Conservation (phyloP, 2,113 vertebrate genomes). For the Orthochromis malagaraziensis region DNA sequence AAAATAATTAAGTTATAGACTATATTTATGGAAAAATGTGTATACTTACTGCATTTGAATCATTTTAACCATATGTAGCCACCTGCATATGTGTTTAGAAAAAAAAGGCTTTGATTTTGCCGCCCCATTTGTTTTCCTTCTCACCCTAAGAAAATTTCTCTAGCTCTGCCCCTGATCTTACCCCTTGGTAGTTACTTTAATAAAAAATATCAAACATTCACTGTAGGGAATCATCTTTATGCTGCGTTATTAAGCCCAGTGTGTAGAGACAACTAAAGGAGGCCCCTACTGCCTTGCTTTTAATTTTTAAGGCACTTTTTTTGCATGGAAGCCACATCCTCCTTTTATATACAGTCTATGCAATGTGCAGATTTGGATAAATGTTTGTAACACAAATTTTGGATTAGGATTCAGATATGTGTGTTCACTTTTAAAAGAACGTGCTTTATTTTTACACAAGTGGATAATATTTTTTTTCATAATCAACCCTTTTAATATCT, state of each 20-base stretch:
- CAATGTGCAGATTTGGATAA: background rate
- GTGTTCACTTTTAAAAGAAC: background rate
- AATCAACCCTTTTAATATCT: background rate
- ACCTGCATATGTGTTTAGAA: background rate
- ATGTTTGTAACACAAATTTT: background rate
- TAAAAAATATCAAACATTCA: constrained; percentile 33
- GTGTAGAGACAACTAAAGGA: background rate
- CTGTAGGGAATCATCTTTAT: background rate
- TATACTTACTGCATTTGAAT: background rate
- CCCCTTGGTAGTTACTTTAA: background rate
- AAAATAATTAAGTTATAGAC: background rate
- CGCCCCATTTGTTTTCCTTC: background rate
- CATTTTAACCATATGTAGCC: background rate
- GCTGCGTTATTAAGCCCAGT: background rate
- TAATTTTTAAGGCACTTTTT: background rate
- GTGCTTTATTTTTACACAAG: background rate
- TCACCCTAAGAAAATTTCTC: background rate
- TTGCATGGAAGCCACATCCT: background rate
- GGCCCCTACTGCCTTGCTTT: background rate
- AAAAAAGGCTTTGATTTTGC: background rate
- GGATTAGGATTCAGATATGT: background rate
- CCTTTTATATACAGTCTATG: background rate
- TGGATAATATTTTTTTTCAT: background rate
- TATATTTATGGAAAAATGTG: background rate
- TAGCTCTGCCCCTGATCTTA: background rate